These are phyloP conservation scores for Homarus americanus DNA, from an alignment of 1,140 invertebrate species.

Conservation along the genomic window DNA sequence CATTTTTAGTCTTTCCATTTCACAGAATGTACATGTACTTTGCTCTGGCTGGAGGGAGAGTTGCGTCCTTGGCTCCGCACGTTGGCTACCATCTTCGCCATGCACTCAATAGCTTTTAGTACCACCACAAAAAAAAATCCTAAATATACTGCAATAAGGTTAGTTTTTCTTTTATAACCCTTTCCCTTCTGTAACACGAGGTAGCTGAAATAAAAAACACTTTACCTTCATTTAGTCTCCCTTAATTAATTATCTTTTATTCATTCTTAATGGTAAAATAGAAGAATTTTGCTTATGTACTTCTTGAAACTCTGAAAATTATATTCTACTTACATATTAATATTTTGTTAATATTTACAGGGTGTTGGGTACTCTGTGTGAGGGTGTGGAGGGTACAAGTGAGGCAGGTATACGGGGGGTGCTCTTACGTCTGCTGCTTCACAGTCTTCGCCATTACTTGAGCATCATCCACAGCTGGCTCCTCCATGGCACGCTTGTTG, in stretches of 20 bases:
- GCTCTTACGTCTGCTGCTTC: slow-evolving; percentile 34
- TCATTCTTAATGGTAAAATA: too few species aligned
- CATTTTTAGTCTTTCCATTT: too few species aligned
- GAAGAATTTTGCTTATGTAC: too few species aligned
- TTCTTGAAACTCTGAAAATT: too few species aligned
- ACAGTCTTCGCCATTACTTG: slow-evolving; percentile 49
- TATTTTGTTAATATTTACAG: background rate
- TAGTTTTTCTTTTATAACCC: too few species aligned
- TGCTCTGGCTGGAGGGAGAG: slow-evolving; percentile 37
- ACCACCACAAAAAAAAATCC: background rate
- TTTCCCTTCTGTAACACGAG: too few species aligned
- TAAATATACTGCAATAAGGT: slow-evolving; percentile 34
- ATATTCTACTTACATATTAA: too few species aligned
- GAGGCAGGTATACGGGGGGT: slow-evolving; percentile 6
- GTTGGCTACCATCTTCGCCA: background rate
- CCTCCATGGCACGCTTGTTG: slow-evolving; percentile 29
- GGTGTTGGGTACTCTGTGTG: slow-evolving; percentile 49
- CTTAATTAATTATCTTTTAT: too few species aligned
- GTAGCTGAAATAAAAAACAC: too few species aligned
- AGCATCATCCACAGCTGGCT: slow-evolving; percentile 50
- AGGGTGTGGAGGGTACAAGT: slow-evolving; percentile 41
- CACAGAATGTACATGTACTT: slow-evolving; percentile 26
- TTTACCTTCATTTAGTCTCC: too few species aligned
- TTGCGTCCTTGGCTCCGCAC: slow-evolving; percentile 34
- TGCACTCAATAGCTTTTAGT: slow-evolving; percentile 7